Evolutionary conservation across 2,888 invertebrate species (phyloP).

Genomic region (Oligia fasciuncula): DNA sequence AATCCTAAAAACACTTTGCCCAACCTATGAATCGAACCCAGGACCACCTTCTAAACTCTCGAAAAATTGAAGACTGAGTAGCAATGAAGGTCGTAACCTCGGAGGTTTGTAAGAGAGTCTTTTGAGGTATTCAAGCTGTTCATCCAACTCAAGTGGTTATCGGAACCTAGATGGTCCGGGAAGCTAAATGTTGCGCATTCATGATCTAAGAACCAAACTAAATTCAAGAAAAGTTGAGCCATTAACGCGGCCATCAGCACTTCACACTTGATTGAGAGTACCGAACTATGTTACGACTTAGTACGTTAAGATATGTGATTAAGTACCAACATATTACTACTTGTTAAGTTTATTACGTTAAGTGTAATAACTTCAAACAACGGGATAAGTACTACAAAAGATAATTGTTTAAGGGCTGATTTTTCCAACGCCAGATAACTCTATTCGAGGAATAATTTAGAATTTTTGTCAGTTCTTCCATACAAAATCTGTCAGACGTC

Average conservation of each 20-base stretch:
- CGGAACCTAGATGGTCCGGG: not conserved
- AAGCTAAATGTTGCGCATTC: constrained; percentile 14
- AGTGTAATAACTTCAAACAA: not conserved
- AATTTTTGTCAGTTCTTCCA: too few relatives aligned
- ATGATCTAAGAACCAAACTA: constrained; percentile 9
- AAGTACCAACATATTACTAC: constrained; percentile 4
- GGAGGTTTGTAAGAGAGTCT: not conserved
- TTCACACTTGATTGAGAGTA: constrained; percentile 33
- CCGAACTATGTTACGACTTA: constrained; percentile 15
- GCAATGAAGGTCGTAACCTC: not conserved
- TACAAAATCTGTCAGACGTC: too few relatives aligned
- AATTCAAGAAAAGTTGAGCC: constrained; percentile 28
- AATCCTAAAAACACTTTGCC: not conserved
- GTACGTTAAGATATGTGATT: constrained; percentile 32
- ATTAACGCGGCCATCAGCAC: constrained; percentile 38
- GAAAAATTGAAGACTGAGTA: too few relatives aligned
- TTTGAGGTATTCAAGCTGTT: not conserved
- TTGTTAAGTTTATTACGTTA: not conserved
- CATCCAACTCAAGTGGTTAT: not conserved
- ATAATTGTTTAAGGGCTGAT: not conserved
- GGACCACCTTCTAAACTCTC: not conserved
- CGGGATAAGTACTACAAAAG: too few relatives aligned
- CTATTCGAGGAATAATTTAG: too few relatives aligned
- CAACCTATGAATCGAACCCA: not conserved
- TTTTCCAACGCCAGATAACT: too few relatives aligned